A percentile compares a stretch with the other conserved stretches of the same genome.
These are phyloP conservation scores for Dolichomitus sp. DNA, from an alignment of 2,888 invertebrate species.

Conservation along the genomic window DNA sequence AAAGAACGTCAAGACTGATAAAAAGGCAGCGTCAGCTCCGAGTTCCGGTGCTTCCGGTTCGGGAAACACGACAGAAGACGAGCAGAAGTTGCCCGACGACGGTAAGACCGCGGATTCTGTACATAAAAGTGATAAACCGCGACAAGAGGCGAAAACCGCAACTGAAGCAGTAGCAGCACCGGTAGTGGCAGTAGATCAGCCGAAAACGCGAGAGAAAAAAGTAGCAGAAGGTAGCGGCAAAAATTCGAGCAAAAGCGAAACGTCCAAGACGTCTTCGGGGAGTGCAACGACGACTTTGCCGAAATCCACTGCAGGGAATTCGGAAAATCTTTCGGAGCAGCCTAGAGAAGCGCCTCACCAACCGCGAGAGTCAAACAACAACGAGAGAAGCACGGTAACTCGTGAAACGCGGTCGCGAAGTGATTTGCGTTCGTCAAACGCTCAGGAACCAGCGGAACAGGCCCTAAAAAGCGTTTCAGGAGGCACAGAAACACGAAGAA, in stretches of 20 bases:
- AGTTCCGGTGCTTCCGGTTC: constrained; percentile 15
- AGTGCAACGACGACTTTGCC: not conserved
- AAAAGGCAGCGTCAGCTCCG: constrained; percentile 22
- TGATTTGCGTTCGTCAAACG: constrained; percentile 50
- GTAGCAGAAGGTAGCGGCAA: not conserved
- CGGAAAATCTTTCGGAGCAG: not conserved
- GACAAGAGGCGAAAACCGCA: constrained; percentile 47
- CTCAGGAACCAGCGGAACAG: constrained; percentile 41
- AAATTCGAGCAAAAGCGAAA: not conserved
- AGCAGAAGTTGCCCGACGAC: constrained; percentile 39
- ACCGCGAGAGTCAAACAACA: not conserved
- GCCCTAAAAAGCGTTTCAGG: constrained; percentile 11
- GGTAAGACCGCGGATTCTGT: constrained; percentile 16
- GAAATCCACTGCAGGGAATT: not conserved
- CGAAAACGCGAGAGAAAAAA: constrained; percentile 34
- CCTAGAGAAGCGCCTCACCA: not conserved
- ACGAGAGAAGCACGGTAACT: constrained; percentile 36
- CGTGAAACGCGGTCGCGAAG: constrained; percentile 63
- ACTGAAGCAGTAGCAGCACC: not conserved
- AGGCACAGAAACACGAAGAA: constrained; percentile 46
- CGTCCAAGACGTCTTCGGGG: not conserved
- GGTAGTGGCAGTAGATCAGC: not conserved
- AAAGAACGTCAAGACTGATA: constrained; percentile 74
- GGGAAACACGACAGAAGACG: constrained; percentile 28
- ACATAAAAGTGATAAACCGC: constrained; percentile 72